Evolutionary conservation across 2,113 vertebrate species (phyloP).

Genomic region (Paracanthobrama guichenoti): DNA sequence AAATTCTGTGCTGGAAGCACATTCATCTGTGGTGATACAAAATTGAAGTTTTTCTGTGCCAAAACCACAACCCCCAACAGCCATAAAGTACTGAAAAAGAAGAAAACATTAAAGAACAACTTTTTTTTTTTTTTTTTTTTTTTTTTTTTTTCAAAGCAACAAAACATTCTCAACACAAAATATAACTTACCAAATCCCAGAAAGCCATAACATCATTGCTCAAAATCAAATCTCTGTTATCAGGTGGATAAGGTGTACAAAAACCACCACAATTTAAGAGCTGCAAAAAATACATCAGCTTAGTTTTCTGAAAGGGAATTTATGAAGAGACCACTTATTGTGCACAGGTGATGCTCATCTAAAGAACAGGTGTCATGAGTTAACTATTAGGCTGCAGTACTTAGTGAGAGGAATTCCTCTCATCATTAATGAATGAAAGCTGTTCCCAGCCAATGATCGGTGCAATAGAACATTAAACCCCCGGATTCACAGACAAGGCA

Average conservation of each 20-base stretch:
- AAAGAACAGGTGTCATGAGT: neutral
- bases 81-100: constrained; percentile 62
- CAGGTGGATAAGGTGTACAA: neutral
- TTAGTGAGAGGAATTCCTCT: neutral
- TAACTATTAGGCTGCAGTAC: neutral
- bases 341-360: neutral
- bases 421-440: neutral
- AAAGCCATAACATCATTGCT: neutral
- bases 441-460: neutral
- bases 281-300: too few relatives aligned
- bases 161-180: neutral
- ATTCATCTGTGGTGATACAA: constrained; percentile 50
- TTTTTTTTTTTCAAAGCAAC: neutral
- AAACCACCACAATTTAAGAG: neutral
- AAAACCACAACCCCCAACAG: constrained; percentile 55
- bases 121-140: too few relatives aligned
- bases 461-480: neutral
- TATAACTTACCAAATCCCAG: constrained; percentile 24
- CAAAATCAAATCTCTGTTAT: neutral
- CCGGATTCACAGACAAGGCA: too few relatives aligned
- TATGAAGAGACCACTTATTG: neutral
- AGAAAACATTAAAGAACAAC: accelerated
- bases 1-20: constrained; percentile 50
- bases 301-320: neutral
- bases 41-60: constrained; percentile 49